These are phyloP conservation scores for Chrysochloris asiatica DNA, from an alignment of 2,113 vertebrate genomes.

Conservation along the genomic window DNA sequence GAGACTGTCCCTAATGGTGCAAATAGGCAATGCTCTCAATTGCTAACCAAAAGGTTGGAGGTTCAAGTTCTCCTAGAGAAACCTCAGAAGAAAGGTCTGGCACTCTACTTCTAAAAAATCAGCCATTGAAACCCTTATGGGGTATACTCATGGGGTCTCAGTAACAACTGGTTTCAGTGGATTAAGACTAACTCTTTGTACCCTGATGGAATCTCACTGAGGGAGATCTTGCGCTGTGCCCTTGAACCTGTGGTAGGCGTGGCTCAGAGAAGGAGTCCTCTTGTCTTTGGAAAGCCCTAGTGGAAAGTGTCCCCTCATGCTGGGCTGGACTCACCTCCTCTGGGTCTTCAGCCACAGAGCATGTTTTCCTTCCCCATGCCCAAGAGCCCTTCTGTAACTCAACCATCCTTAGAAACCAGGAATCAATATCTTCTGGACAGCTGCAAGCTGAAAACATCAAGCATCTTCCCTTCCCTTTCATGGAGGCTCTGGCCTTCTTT, in stretches of 20 bases:
- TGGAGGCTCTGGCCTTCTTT: neutral
- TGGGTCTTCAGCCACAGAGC: neutral
- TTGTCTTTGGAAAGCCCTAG: neutral
- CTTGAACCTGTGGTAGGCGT: neutral
- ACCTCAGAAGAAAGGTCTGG: neutral
- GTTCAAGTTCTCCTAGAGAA: neutral
- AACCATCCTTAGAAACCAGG: neutral
- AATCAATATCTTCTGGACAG: neutral
- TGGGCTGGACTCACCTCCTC: no score
- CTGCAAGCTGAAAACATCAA: neutral
- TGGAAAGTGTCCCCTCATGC: neutral
- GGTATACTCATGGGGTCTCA: no score
- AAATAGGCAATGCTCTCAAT: neutral
- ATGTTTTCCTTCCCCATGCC: no score
- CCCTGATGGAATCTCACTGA: neutral
- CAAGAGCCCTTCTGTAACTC: neutral
- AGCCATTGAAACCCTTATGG: neutral
- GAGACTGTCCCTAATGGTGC: neutral
- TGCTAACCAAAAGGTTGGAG: neutral
- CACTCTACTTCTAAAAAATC: neutral
- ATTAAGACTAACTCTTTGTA: conserved; percentile 6
- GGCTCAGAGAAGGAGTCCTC: neutral
- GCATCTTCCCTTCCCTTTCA: neutral
- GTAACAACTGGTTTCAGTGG: neutral
- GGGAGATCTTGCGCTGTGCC: neutral